A percentile compares a stretch with the other conserved stretches of the same genome.
These are phyloP conservation scores for Megaustenia siamemsis DNA, from an alignment of 2,888 invertebrate species.

Conservation along the genomic window DNA sequence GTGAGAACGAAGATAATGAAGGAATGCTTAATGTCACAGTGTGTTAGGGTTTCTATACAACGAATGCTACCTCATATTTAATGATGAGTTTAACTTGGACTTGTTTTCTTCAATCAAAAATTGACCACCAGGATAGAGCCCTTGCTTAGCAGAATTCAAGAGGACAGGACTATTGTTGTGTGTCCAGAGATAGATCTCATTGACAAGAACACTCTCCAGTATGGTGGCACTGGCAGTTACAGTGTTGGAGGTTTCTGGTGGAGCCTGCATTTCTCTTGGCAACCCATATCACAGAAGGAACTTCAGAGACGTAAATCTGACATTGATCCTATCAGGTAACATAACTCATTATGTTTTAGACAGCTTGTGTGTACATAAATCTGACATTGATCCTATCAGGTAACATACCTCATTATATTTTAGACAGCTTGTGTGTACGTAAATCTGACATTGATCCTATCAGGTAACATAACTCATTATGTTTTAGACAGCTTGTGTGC, in stretches of 20 bases:
- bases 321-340: conserved; percentile 52
- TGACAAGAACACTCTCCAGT: conserved; percentile 86
- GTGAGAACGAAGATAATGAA: too few species aligned
- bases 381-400: conserved; percentile 51
- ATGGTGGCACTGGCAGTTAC: conserved; percentile 72
- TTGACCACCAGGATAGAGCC: conserved; percentile 44
- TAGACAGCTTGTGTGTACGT: conserved; percentile 58
- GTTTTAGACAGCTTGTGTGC: neutral
- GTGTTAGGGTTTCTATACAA: too few species aligned
- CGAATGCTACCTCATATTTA: too few species aligned
- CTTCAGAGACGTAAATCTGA: conserved; percentile 62
- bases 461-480: conserved; percentile 28
- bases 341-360: neutral
- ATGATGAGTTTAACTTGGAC: too few species aligned
- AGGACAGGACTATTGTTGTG: conserved; percentile 88
- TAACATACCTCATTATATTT: neutral
- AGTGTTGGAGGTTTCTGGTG: conserved; percentile 51
- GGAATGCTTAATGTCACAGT: too few species aligned
- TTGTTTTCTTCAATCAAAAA: too few species aligned
- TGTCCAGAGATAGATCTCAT: conserved; percentile 98
- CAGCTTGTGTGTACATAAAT: conserved; percentile 59
- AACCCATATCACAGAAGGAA: conserved; percentile 75
- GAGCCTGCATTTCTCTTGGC: conserved; percentile 93
- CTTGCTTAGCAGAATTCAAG: conserved; percentile 88
- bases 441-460: conserved; percentile 47